These are phyloP conservation scores for Holacanthella duospinosa DNA, from an alignment of 2,888 invertebrate genomes.

Conservation along the genomic window DNA sequence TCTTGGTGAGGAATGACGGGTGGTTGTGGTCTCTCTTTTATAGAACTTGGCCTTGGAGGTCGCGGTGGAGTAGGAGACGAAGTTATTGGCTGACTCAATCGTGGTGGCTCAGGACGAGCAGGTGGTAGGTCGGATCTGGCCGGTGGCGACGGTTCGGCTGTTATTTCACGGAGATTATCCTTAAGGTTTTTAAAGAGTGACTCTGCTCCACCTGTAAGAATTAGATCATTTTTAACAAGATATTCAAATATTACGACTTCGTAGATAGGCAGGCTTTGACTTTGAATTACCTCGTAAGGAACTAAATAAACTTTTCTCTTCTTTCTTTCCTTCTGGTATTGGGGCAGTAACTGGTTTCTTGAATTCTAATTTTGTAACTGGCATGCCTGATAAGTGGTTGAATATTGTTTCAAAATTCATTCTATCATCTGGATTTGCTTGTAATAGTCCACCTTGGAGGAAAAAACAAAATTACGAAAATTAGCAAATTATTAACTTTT, in stretches of 20 bases:
- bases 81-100: constrained; percentile 11
- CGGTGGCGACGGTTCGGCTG: not conserved
- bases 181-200: constrained; percentile 35
- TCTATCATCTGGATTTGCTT: constrained; percentile 70
- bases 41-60: not conserved
- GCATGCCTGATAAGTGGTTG: constrained; percentile 77
- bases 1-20: not conserved
- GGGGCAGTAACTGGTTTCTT: not conserved
- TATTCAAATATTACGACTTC: not conserved
- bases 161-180: constrained; percentile 22
- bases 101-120: not conserved
- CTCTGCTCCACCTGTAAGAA: constrained; percentile 28
- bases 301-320: constrained; percentile 5
- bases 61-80: constrained; percentile 4
- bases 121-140: constrained; percentile 8
- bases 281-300: constrained; percentile 5
- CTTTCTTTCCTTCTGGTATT: not conserved
- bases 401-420: constrained; percentile 66
- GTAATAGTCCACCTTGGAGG: constrained; percentile 60
- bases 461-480: constrained; percentile 2
- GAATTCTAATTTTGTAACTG: constrained; percentile 55
- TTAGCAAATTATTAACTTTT: too few relatives aligned
- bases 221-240: too few relatives aligned
- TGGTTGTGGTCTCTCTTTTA: not conserved
- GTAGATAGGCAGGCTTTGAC: not conserved